phyloP scores from a whole-genome alignment of 2,113 vertebrate genomes.

The Charadrius vociferus region DNA sequence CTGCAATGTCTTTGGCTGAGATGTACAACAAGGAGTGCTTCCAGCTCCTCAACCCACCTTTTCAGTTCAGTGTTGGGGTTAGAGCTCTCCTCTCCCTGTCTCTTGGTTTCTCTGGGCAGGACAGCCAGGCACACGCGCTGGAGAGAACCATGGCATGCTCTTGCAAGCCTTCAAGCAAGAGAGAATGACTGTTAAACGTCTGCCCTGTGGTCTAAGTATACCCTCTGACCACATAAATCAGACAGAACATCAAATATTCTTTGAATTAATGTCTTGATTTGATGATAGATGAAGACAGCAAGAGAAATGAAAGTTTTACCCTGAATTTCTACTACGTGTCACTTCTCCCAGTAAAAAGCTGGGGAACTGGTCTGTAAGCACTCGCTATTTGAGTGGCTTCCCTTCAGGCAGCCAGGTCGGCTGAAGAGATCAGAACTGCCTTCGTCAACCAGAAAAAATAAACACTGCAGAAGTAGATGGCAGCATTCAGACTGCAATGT shows the following conservation, averaged over 20 bases:
- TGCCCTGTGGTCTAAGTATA: neutral
- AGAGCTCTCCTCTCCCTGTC: neutral
- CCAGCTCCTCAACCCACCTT: neutral
- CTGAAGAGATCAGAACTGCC: neutral
- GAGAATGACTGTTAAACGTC: fast-evolving
- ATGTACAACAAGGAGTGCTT: neutral
- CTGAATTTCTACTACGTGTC: neutral
- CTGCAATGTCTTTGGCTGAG: neutral
- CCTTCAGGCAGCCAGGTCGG: neutral
- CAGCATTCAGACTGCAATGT: neutral
- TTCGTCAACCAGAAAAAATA: neutral
- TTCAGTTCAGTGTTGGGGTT: neutral
- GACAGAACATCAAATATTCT: neutral
- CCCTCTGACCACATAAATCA: neutral
- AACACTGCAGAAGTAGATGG: neutral
- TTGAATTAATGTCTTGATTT: neutral
- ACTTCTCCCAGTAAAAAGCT: neutral
- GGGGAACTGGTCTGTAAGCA: neutral
- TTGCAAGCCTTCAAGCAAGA: neutral
- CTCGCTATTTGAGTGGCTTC: neutral
- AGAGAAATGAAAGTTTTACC: neutral
- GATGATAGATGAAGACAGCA: neutral
- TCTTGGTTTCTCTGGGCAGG: neutral
- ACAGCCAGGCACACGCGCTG: neutral
- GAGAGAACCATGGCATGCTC: neutral